Percentiles rank a stretch among this genome's conserved stretches.
Evolutionary conservation across 2,888 invertebrate genomes (phyloP).

Genomic region (Ommatoiulus sabulosus): DNA sequence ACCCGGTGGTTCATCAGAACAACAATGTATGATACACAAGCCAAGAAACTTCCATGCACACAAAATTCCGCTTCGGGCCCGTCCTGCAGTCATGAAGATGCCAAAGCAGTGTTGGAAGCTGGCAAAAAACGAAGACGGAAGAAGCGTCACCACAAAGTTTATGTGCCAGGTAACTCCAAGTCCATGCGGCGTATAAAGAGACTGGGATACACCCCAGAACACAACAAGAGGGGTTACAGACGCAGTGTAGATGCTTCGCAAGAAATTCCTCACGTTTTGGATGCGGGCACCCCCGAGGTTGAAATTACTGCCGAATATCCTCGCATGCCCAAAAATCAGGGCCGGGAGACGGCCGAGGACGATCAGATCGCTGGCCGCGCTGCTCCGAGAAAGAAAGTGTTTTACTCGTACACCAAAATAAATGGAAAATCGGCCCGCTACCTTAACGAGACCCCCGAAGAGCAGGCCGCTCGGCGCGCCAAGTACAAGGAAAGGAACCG

Average conservation of each 20-base stretch:
- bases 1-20: not conserved
- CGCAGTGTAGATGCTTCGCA: no score
- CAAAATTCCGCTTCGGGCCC: no score
- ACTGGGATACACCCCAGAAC: not conserved
- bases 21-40: not conserved
- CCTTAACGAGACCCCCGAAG: not conserved
- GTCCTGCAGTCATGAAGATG: no score
- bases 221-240: not conserved
- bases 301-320: not conserved
- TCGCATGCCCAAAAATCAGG: no score
- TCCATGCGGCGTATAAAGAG: not conserved
- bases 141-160: not conserved
- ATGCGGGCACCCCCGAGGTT: no score
- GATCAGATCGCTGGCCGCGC: no score
- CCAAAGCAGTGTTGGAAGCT: not conserved
- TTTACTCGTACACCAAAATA: not conserved
- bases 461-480: not conserved
- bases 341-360: no score
- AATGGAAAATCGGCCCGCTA: not conserved
- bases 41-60: not conserved
- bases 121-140: not conserved
- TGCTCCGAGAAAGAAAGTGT: not conserved
- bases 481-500: not conserved
- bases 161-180: not conserved
- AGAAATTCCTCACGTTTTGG: no score